These are phyloP conservation scores for Eunapius fragilis DNA, from an alignment of 37 sponge, comb jelly and placozoan genomes.

Conservation along the genomic window DNA sequence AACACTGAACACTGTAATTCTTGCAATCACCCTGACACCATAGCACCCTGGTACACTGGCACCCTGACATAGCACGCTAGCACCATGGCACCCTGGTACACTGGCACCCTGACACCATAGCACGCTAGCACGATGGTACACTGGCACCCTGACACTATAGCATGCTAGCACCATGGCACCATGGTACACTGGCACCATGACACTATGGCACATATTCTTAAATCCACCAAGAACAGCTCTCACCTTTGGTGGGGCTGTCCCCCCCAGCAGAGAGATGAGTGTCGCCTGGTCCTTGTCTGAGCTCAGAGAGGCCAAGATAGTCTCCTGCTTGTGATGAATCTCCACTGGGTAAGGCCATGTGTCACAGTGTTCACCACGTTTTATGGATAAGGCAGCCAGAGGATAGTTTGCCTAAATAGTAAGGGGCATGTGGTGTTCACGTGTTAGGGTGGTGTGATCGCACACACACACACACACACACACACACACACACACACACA, in stretches of 20 bases:
- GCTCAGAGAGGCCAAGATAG: constrained; percentile 60
- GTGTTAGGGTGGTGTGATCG: background rate
- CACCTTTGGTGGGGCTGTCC: too few relatives aligned
- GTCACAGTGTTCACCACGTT: constrained; percentile 48
- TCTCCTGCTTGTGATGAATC: constrained; percentile 37
- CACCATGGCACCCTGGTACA: too few relatives aligned
- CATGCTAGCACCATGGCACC: too few relatives aligned
- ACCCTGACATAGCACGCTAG: too few relatives aligned
- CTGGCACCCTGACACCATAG: too few relatives aligned
- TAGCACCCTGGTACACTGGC: too few relatives aligned
- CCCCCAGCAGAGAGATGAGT: background rate
- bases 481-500: constrained; percentile 1
- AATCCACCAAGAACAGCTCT: too few relatives aligned
- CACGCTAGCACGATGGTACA: too few relatives aligned
- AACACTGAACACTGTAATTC: too few relatives aligned
- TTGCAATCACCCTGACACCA: too few relatives aligned
- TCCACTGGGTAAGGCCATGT: constrained; percentile 61
- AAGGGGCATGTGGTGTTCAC: background rate
- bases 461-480: constrained; percentile 1
- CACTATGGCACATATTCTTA: background rate
- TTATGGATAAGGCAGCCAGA: constrained; percentile 28
- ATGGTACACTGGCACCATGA: too few relatives aligned
- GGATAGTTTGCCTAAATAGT: constrained; percentile 31
- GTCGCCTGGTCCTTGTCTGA: constrained; percentile 38
- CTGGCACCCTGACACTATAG: too few relatives aligned